Evolutionary conservation across 2,113 vertebrate species (phyloP).

Genomic region (Zootoca vivipara): DNA sequence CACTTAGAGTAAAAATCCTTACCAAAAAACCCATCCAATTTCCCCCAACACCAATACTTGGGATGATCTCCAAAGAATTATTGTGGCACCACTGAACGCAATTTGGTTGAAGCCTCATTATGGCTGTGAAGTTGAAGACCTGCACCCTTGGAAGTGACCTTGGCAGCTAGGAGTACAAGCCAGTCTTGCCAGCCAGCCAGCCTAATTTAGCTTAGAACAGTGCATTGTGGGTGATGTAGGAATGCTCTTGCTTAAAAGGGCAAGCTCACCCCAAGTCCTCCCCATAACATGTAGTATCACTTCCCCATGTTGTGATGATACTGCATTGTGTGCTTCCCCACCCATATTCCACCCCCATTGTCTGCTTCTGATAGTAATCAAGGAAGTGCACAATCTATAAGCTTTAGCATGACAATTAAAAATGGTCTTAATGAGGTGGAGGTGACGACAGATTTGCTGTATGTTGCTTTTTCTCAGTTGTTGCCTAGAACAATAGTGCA

Average conservation of each 20-base stretch:
- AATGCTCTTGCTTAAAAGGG: neutral
- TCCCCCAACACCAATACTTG: neutral
- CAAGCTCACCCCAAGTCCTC: neutral
- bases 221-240: neutral
- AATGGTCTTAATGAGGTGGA: neutral
- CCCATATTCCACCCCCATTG: neutral
- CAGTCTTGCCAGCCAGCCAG: no score
- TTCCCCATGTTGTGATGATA: neutral
- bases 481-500: neutral
- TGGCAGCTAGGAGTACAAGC: neutral
- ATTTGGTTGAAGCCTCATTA: neutral
- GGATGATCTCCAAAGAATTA: neutral
- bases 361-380: neutral
- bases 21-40: neutral
- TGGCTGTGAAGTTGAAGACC: no score
- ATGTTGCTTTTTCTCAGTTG: neutral
- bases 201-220: neutral
- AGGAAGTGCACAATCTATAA: neutral
- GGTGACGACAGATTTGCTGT: neutral
- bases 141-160: neutral
- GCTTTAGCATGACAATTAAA: neutral
- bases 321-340: neutral
- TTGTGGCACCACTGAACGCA: neutral
- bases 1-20: neutral
- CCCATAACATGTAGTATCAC: neutral